Conservation (phyloP, 1,140 invertebrate species). For the Brachionus rubens region DNA sequence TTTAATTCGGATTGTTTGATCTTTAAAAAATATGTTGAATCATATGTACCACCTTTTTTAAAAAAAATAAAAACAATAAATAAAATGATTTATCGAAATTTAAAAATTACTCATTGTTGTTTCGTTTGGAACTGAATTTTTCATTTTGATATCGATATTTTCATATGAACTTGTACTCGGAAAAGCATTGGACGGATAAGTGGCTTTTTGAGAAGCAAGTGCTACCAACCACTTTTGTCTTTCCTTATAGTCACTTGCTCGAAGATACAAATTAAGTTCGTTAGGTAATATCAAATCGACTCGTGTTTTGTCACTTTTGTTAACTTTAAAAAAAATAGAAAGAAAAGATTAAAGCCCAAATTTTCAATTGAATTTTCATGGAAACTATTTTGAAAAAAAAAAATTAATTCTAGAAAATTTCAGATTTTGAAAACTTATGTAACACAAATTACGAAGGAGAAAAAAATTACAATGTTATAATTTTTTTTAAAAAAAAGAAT, state of each 20-base stretch:
- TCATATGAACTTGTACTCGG: background rate
- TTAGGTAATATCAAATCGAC: conserved; percentile 7
- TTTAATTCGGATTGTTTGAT: conserved; percentile 27
- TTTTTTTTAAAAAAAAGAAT: background rate
- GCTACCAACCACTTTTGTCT: conserved; percentile 45
- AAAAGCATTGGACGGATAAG: background rate
- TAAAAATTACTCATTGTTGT: background rate
- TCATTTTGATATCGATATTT: background rate
- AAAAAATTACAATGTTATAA: no score
- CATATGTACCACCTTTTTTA: conserved; percentile 7
- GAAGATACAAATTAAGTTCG: conserved; percentile 4
- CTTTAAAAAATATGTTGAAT: conserved; percentile 32
- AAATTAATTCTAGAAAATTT: no score
- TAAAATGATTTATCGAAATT: background rate
- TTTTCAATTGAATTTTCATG: background rate
- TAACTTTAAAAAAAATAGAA: conserved; percentile 5
- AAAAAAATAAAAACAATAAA: background rate
- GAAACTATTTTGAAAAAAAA: no score
- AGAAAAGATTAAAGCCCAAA: no score
- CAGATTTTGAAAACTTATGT: no score
- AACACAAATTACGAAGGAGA: no score
- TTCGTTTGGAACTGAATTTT: background rate
- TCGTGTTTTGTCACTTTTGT: background rate
- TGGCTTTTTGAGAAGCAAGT: conserved; percentile 45
- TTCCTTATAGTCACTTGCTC: conserved; percentile 19